Evolutionary conservation across 1,140 invertebrate genomes (phyloP).

Genomic region (Coptotermes formosanus): DNA sequence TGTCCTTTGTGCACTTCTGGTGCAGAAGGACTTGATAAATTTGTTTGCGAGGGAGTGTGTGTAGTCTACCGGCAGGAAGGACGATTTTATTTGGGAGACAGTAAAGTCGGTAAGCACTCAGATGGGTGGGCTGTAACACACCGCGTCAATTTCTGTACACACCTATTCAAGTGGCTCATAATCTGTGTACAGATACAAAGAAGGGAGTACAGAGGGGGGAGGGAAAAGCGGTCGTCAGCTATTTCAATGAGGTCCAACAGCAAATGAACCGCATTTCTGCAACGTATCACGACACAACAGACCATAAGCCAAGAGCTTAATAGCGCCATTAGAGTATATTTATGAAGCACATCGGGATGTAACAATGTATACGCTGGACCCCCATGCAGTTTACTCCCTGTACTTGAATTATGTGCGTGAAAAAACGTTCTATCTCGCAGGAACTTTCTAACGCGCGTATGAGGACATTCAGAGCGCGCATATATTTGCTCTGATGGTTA

Average conservation of each 20-base stretch:
- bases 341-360: neutral
- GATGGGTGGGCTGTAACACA: neutral
- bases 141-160: neutral
- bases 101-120: too few relatives aligned
- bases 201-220: neutral
- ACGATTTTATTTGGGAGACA: neutral
- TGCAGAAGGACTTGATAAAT: neutral
- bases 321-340: neutral
- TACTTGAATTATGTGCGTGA: neutral
- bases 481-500: too few relatives aligned
- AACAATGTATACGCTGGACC: slow-evolving; percentile 9
- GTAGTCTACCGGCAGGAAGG: neutral
- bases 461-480: neutral
- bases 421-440: neutral
- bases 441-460: neutral
- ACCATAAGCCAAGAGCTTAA: slow-evolving; percentile 6
- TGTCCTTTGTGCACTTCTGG: too few relatives aligned
- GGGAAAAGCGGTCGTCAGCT: neutral
- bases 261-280: slow-evolving; percentile 14
- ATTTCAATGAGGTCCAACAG: neutral
- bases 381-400: neutral
- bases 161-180: neutral
- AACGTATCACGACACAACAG: neutral
- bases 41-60: neutral
- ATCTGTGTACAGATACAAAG: neutral